Evolutionary conservation across 2,888 invertebrate genomes (phyloP).

Genomic region (Papilio demoleus): DNA sequence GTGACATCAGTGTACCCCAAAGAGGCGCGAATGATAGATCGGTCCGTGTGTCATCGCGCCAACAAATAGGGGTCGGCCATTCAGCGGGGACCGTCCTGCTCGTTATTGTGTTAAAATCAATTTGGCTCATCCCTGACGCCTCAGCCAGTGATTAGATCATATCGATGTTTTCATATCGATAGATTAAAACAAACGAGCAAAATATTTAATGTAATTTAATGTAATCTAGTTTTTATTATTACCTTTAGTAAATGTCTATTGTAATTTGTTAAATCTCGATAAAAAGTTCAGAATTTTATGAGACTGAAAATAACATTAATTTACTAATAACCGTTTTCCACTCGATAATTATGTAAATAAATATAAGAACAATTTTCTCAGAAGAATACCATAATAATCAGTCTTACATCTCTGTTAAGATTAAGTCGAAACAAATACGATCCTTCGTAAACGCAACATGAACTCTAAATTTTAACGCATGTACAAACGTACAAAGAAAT

Average conservation of each 20-base stretch:
- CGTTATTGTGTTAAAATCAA: constrained; percentile 83
- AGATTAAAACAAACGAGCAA: background rate
- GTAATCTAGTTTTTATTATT: no score
- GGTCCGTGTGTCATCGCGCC: constrained; percentile 66
- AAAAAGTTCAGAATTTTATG: no score
- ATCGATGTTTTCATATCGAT: constrained; percentile 43
- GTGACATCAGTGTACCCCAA: constrained; percentile 44
- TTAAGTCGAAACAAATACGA: background rate
- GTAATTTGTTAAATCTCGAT: no score
- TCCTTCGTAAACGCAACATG: background rate
- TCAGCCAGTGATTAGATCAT: constrained; percentile 51
- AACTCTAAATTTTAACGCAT: constrained; percentile 8
- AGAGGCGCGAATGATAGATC: constrained; percentile 72
- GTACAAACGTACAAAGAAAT: constrained; percentile 3
- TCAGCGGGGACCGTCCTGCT: constrained; percentile 55
- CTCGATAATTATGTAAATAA: no score
- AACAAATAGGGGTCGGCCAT: constrained; percentile 78
- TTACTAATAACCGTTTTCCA: no score
- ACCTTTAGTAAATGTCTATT: no score
- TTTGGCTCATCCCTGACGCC: constrained; percentile 76
- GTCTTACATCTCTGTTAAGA: background rate
- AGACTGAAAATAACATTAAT: no score
- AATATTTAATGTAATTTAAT: no score
- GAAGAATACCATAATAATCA: background rate
- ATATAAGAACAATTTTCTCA: no score